Percentiles rank a stretch among this genome's conserved stretches.
Evolutionary conservation across 1,140 invertebrate genomes (phyloP).

Genomic region (Drosophila jambulina): DNA sequence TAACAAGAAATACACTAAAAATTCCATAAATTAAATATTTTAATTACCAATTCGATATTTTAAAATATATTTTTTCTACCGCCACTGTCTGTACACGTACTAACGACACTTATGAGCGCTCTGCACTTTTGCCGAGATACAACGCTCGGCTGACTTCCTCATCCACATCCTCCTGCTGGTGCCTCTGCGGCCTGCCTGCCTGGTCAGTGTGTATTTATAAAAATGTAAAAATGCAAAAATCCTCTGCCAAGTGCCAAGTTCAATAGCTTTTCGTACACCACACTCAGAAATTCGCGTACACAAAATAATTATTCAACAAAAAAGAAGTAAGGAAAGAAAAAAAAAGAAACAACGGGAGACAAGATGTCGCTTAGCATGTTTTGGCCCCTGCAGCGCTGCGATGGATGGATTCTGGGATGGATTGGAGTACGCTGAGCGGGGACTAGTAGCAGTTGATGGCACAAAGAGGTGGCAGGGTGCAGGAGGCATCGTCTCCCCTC

Average conservation of each 20-base stretch:
- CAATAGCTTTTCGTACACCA: slow-evolving; percentile 68
- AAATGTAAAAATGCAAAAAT: slow-evolving; percentile 48
- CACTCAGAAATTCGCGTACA: slow-evolving; percentile 37
- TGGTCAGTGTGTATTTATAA: slow-evolving; percentile 65
- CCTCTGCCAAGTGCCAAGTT: slow-evolving; percentile 74
- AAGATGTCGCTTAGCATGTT: slow-evolving; percentile 57
- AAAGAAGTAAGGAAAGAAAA: slow-evolving; percentile 2
- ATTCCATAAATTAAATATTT: not conserved
- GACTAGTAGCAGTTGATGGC: slow-evolving; percentile 7
- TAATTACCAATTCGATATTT: no score
- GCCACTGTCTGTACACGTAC: not conserved
- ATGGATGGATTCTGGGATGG: slow-evolving; percentile 19
- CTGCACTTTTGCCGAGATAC: slow-evolving; percentile 44
- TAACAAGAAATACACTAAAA: no score
- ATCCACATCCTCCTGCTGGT: slow-evolving; percentile 52
- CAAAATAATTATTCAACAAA: slow-evolving; percentile 67
- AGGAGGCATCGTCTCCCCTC: slow-evolving; percentile 6
- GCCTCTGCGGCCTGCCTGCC: slow-evolving; percentile 6
- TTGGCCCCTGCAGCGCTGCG: slow-evolving; percentile 68
- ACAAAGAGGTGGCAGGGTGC: not conserved
- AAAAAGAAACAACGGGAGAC: slow-evolving; percentile 45
- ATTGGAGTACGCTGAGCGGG: not conserved
- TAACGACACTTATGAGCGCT: slow-evolving; percentile 61
- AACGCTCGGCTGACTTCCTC: slow-evolving; percentile 27
- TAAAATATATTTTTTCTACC: not conserved